Conservation (phyloP, 2,888 invertebrate species). For the Agrochola macilenta region DNA sequence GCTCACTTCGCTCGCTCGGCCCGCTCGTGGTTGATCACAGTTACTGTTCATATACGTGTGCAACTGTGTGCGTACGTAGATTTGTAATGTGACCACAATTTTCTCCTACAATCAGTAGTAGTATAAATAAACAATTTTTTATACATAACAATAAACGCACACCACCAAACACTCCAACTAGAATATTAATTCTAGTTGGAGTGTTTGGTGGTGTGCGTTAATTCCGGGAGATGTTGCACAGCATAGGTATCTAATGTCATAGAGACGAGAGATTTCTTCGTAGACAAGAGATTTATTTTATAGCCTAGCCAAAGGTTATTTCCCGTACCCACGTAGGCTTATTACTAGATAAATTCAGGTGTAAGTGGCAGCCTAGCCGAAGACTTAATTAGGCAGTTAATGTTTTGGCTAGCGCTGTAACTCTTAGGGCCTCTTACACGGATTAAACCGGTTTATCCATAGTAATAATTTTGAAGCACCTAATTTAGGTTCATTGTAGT, state of each 20-base stretch:
- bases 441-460: conserved; percentile 11
- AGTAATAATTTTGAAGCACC: conserved; percentile 27
- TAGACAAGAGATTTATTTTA: conserved; percentile 7
- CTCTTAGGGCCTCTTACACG: conserved; percentile 28
- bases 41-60: too few relatives aligned
- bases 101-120: too few relatives aligned
- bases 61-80: too few relatives aligned
- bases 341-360: conserved; percentile 48
- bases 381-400: conserved; percentile 24
- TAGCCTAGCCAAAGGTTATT: not conserved
- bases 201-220: too few relatives aligned
- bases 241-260: not conserved
- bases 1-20: too few relatives aligned
- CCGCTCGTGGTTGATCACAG: too few relatives aligned
- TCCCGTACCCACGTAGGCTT: conserved; percentile 8
- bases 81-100: too few relatives aligned
- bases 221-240: too few relatives aligned
- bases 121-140: too few relatives aligned
- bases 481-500: not conserved
- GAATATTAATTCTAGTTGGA: too few relatives aligned
- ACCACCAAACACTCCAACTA: too few relatives aligned
- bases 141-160: too few relatives aligned
- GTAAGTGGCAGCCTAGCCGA: conserved; percentile 20
- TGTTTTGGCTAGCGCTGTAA: conserved; percentile 19
- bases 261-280: not conserved